Evolutionary conservation across 1,140 invertebrate genomes (phyloP).

Genomic region (Panulirus ornatus): DNA sequence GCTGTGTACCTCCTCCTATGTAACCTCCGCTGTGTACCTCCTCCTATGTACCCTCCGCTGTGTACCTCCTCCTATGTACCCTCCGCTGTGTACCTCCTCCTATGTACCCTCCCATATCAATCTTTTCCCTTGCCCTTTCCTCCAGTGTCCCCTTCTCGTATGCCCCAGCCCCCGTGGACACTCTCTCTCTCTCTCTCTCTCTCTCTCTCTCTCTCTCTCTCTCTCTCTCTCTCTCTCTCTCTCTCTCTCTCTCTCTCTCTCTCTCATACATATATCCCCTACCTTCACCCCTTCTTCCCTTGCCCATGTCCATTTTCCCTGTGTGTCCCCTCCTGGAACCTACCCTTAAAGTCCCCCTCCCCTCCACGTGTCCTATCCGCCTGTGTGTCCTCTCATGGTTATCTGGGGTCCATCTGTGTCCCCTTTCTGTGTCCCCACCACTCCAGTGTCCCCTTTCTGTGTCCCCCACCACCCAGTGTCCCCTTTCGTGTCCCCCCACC

Average conservation of each 20-base stretch:
- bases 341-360: too few relatives aligned
- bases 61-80: too few relatives aligned
- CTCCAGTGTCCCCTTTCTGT: background rate
- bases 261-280: background rate
- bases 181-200: background rate
- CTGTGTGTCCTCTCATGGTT: too few relatives aligned
- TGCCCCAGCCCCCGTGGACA: background rate
- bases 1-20: too few relatives aligned
- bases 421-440: background rate
- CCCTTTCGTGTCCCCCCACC: background rate
- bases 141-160: background rate
- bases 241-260: background rate
- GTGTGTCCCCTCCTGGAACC: background rate
- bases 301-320: background rate
- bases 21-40: too few relatives aligned
- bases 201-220: background rate
- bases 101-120: too few relatives aligned
- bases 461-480: too few relatives aligned
- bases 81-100: too few relatives aligned
- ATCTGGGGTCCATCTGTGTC: too few relatives aligned
- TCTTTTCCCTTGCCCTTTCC: background rate
- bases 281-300: background rate
- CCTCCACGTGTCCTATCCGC: background rate
- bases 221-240: background rate
- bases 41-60: too few relatives aligned